A percentile compares a stretch with the other conserved stretches of the same genome.
Conservation (phyloP, 2,888 invertebrate genomes). For the Trachelus tabidus region DNA sequence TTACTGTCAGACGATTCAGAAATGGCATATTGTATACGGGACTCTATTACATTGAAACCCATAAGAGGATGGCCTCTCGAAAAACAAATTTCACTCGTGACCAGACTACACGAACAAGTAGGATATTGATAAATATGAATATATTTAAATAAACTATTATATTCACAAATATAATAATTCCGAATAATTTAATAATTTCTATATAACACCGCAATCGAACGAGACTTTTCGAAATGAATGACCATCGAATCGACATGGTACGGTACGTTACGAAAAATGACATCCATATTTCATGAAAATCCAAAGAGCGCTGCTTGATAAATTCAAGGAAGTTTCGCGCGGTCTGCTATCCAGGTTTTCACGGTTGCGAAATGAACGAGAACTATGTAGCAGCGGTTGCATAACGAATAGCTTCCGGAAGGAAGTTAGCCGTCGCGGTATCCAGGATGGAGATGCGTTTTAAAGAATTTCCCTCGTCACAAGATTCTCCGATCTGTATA, state of each 20-base stretch:
- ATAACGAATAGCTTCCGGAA: not conserved
- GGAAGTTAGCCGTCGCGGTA: not conserved
- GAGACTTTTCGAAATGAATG: not conserved
- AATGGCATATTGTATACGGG: not conserved
- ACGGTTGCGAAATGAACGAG: not conserved
- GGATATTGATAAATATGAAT: not conserved
- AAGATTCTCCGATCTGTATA: not conserved
- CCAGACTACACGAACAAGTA: not conserved
- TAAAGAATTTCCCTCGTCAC: not conserved
- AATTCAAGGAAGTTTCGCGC: not conserved
- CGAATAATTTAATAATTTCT: not conserved
- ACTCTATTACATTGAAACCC: not conserved
- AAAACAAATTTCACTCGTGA: not conserved
- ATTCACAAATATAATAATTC: not conserved
- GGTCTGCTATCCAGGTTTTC: not conserved
- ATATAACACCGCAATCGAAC: not conserved
- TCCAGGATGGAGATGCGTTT: not conserved
- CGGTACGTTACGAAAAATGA: not conserved
- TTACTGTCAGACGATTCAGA: no score
- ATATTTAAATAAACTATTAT: not conserved
- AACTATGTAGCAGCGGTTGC: not conserved
- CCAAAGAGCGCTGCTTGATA: not conserved
- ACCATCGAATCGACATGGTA: not conserved
- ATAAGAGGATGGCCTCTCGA: no score
- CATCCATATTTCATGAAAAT: not conserved